Evolutionary conservation across 2,113 vertebrate species (phyloP).

Genomic region (Tragelaphus buxtoni): DNA sequence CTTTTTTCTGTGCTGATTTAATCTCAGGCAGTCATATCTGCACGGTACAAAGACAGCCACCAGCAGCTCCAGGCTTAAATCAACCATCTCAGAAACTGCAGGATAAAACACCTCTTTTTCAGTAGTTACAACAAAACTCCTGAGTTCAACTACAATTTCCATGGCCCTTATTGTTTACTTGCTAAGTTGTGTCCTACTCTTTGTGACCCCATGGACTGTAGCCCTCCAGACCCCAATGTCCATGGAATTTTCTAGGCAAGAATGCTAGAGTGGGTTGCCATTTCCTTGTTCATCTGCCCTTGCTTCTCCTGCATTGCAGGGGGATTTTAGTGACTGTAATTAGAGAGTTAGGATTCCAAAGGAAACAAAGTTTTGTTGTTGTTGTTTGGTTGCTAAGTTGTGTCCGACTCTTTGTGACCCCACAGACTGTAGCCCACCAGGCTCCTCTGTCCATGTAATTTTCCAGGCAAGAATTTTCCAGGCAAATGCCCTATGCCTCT

Average conservation of each 20-base stretch:
- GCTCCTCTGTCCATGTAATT: background rate
- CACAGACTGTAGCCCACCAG: background rate
- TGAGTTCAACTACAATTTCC: background rate
- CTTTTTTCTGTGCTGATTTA: background rate
- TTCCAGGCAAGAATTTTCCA: background rate
- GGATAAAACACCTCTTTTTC: background rate
- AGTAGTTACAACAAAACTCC: background rate
- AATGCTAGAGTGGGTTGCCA: background rate
- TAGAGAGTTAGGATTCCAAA: background rate
- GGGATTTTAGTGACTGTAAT: background rate
- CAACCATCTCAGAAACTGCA: background rate
- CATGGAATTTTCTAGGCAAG: background rate
- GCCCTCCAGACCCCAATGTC: background rate
- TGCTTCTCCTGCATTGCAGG: background rate
- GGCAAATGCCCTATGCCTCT: background rate
- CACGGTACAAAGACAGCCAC: background rate
- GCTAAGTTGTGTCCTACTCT: background rate
- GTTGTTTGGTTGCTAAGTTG: background rate
- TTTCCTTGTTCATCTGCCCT: background rate
- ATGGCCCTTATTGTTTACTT: background rate
- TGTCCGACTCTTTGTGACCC: background rate
- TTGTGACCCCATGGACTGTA: background rate
- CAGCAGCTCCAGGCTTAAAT: background rate
- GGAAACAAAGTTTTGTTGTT: background rate
- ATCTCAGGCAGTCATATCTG: background rate